Base-by-base conservation (phyloP, 2,888 invertebrate genomes). In the Protonemura montana region DNA sequence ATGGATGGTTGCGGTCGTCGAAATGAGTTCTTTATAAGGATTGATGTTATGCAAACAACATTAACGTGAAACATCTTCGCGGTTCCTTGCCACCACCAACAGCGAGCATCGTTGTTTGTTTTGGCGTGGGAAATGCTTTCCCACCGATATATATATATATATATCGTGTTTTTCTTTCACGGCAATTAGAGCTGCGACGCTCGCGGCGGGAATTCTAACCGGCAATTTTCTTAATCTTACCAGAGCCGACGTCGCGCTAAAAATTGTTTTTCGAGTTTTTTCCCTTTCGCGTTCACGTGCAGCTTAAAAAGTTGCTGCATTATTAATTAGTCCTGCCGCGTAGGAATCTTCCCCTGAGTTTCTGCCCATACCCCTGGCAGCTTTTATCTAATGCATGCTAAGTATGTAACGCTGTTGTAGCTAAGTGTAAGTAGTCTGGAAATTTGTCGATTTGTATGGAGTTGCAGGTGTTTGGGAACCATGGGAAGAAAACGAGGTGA, bases 361-460 rank as follows among this genome's bases (percentile, higher is more conserved):
- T 25, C 78, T 13, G 26, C 2, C n/a, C n/a, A n/a, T n/a, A n/a
- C 27, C 28, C 78, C 28, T 16, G 7, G 26, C 28, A 78, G 26
- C 78, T 78, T 78, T 27, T 26, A 27, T 78, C 27, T 78, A 78
- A 78, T 78, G 78, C 78, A 27, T 16, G 26, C 28, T 78, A 27
- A 28, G 78, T 28, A 78, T 59, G 59, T 59, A 59, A 59, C 59
- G 78, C 10, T 27, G 78, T 13, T 78, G 78, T 78, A 78, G 78
- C 59, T 21, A 10, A 59, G 59, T 59, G 59, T 27, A 78, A 78
- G 78, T 78, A 78, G 28, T n/a, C 28, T 83, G 26, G 42, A 83
- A 83, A 83, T 83, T 30, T 83, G 82, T 83, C 82, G 35, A 83
- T 83, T 83, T 83, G 41, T 83, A 26, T 83, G 82, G 26, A 78